Evolutionary conservation across 2,113 vertebrate species (phyloP), one percentile per base, ranked within the genome.

Genomic region (Semicossyphus pulcher): DNA sequence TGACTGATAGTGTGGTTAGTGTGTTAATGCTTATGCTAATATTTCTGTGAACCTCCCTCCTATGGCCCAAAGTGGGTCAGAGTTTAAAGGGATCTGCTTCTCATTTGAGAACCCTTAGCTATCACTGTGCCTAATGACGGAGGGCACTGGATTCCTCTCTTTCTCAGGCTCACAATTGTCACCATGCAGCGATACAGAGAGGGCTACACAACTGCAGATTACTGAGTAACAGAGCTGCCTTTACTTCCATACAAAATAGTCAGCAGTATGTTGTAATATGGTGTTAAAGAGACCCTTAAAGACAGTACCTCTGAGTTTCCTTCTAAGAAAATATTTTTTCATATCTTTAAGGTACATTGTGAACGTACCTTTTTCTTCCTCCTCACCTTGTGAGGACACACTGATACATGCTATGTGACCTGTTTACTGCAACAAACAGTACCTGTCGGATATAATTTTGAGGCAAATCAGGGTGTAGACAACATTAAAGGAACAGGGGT

Each of bases 31-130:
- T 61, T 39, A 57, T 47, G 34, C 21, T 32, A 44, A 59, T 72
- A 49, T 79, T 54, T 72, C 39, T 62, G 29, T 72, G 37, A 36
- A 45, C 57, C 31, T 54, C 16, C 44, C 44, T 80, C 75, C 74
- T 84, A 57, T 80, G 71, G 69, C 48, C 80, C 73, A 51, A 88
- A 75, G 49, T 85, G 51, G 85, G 85, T 89, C 80, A 89, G 78
- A 84, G 85, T 86, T 88, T 79, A 84, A 89, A 85, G 67, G 56
- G 68, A 86, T 83, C 76, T 80, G 61, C 81, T 83, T 87, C 81
- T 59, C 49, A 77, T 80, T 84, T 81, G 63, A 86, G 63, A 45
- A 59, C 51, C 21, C 56, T 81, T 23, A 85, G 78, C 65, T 45
- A 4, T 80, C 72, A 42, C 63, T 63, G 44, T 67, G 64, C 47